A percentile compares a stretch with the other conserved stretches of the same genome.
These are phyloP conservation scores for Sinodicranocentrus sp. DNA, from an alignment of 2,888 invertebrate species.

Conservation along the genomic window DNA sequence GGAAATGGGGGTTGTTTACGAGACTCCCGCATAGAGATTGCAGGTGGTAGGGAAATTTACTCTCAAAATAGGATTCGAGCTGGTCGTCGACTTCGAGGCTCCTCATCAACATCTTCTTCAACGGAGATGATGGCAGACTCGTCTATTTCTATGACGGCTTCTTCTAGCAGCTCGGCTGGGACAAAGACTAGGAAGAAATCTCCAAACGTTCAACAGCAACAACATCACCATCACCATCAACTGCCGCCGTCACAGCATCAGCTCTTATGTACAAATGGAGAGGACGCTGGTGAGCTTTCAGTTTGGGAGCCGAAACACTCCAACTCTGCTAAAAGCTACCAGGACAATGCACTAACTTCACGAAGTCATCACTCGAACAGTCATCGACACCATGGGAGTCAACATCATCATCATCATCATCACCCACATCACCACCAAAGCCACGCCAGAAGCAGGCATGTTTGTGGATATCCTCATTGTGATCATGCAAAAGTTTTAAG, in stretches of 20 bases:
- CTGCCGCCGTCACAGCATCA: slow-evolving; percentile 28
- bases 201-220: slow-evolving; percentile 56
- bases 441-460: slow-evolving; percentile 66
- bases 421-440: slow-evolving; percentile 65
- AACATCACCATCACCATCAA: slow-evolving; percentile 45
- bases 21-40: slow-evolving; percentile 82
- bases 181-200: slow-evolving; percentile 69
- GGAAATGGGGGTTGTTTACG: slow-evolving; percentile 69
- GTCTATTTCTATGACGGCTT: slow-evolving; percentile 56
- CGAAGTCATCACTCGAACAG: slow-evolving; percentile 49
- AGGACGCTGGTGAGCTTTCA: slow-evolving; percentile 44
- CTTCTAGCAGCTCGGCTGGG: slow-evolving; percentile 54
- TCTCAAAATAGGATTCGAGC: slow-evolving; percentile 90
- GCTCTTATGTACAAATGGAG: slow-evolving; percentile 59
- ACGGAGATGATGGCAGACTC: slow-evolving; percentile 69
- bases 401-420: slow-evolving; percentile 69
- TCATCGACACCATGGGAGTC: slow-evolving; percentile 62
- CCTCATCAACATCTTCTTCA: slow-evolving; percentile 58
- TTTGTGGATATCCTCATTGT: slow-evolving; percentile 67
- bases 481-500: slow-evolving; percentile 72
- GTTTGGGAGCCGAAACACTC: slow-evolving; percentile 62
- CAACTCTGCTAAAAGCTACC: slow-evolving; percentile 28
- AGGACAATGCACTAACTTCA: slow-evolving; percentile 32
- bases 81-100: slow-evolving; percentile 79
- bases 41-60: slow-evolving; percentile 90